Conservation (phyloP, 2,888 invertebrate genomes). For the Leucania comma region DNA sequence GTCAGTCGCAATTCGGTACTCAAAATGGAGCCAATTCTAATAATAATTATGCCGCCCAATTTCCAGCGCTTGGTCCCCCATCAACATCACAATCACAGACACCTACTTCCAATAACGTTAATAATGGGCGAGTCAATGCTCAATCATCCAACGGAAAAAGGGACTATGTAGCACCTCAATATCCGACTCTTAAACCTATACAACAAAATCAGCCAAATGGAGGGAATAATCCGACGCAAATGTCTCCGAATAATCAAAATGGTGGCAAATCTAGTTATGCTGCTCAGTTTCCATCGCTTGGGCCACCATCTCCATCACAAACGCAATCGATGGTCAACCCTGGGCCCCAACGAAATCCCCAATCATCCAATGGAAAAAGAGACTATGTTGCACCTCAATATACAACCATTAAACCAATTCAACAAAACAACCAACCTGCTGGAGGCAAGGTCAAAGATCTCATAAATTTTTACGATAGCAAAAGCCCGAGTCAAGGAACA, state of each 20-base stretch:
- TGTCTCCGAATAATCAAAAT: conserved; percentile 50
- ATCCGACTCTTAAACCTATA: conserved; percentile 55
- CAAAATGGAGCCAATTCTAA: conserved; percentile 54
- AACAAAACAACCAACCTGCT: conserved; percentile 67
- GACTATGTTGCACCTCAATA: conserved; percentile 77
- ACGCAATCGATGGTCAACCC: conserved; percentile 38
- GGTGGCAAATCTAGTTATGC: conserved; percentile 80
- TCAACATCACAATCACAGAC: conserved; percentile 51
- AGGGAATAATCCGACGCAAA: conserved; percentile 40
- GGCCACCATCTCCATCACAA: conserved; percentile 42
- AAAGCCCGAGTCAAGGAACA: conserved; percentile 71
- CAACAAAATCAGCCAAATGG: conserved; percentile 55
- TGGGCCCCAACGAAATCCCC: conserved; percentile 41
- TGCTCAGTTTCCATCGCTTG: conserved; percentile 74
- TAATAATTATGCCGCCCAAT: conserved; percentile 64
- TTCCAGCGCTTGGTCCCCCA: conserved; percentile 60
- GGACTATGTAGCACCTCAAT: conserved; percentile 67
- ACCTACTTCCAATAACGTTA: conserved; percentile 20
- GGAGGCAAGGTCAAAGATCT: conserved; percentile 84
- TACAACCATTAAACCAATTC: conserved; percentile 62
- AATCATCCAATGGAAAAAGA: conserved; percentile 67
- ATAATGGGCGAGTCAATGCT: conserved; percentile 40
- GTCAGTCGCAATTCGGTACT: conserved; percentile 38
- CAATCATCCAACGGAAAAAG: conserved; percentile 58
- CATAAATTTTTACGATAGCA: conserved; percentile 81